Evolutionary conservation across 1,140 invertebrate genomes (phyloP).

Genomic region (Paralvinella palmiformis): DNA sequence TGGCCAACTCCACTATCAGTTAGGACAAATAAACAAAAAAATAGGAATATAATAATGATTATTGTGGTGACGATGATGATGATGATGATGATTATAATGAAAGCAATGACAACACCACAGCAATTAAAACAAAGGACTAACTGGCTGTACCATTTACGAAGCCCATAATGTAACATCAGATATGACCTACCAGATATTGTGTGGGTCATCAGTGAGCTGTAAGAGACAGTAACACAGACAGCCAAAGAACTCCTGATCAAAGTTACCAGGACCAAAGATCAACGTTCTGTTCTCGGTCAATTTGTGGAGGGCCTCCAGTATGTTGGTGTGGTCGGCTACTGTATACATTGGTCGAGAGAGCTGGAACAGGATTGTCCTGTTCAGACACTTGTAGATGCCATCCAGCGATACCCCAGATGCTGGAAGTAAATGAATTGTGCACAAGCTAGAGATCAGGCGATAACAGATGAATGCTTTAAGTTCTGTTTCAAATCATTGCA

Average conservation of each 20-base stretch:
- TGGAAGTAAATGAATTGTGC: constrained; percentile 20
- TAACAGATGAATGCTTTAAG: not conserved
- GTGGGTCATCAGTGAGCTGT: constrained; percentile 83
- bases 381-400: constrained; percentile 85
- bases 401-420: constrained; percentile 58
- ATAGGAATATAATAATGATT: no score
- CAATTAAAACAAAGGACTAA: no score
- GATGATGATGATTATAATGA: no score
- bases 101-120: no score
- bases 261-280: constrained; percentile 89
- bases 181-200: constrained; percentile 65
- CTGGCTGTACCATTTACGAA: no score
- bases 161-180: not conserved
- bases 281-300: constrained; percentile 74
- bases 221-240: constrained; percentile 93
- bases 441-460: not conserved
- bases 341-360: constrained; percentile 84
- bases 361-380: constrained; percentile 87
- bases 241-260: constrained; percentile 90
- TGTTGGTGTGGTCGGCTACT: constrained; percentile 74
- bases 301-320: constrained; percentile 88
- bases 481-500: no score
- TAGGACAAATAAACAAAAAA: no score
- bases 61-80: no score
- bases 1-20: no score